phyloP scores from a whole-genome alignment of 2,797 vertebrate genomes.

The Coreius guichenoti region DNA sequence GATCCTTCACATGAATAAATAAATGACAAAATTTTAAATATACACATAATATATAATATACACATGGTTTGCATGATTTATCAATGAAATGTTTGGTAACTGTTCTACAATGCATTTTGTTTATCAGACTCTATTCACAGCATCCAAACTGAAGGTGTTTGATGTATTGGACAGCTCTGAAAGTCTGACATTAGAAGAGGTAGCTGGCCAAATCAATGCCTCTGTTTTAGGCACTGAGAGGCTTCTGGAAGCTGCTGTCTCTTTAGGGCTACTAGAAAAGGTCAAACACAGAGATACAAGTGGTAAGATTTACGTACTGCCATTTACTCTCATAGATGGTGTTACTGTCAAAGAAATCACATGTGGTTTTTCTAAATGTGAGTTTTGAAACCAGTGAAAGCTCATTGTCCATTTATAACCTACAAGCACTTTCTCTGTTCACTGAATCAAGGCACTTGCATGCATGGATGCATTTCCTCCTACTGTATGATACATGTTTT shows the following conservation, averaged over 20 bases:
- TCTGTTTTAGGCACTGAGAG: constrained; percentile 78
- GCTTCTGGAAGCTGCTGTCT: constrained; percentile 86
- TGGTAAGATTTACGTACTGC: constrained; percentile 52
- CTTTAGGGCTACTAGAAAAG: constrained; percentile 82
- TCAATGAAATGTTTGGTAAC: background rate
- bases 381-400: background rate
- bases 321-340: background rate
- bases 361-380: background rate
- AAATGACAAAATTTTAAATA: background rate
- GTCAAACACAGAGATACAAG: constrained; percentile 67
- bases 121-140: constrained; percentile 85
- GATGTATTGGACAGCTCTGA: constrained; percentile 79
- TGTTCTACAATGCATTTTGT: constrained; percentile 8
- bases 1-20: background rate
- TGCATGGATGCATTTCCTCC: constrained; percentile 8
- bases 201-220: constrained; percentile 76
- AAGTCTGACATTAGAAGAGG: constrained; percentile 71
- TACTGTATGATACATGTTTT: constrained; percentile 8
- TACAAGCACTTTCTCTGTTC: constrained; percentile 23
- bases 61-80: background rate
- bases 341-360: background rate
- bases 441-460: background rate
- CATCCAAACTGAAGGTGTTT: constrained; percentile 86
- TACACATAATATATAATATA: too few species aligned
- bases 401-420: constrained; percentile 11